Conservation (phyloP, 2,113 vertebrate species). For the Galbula dea region DNA sequence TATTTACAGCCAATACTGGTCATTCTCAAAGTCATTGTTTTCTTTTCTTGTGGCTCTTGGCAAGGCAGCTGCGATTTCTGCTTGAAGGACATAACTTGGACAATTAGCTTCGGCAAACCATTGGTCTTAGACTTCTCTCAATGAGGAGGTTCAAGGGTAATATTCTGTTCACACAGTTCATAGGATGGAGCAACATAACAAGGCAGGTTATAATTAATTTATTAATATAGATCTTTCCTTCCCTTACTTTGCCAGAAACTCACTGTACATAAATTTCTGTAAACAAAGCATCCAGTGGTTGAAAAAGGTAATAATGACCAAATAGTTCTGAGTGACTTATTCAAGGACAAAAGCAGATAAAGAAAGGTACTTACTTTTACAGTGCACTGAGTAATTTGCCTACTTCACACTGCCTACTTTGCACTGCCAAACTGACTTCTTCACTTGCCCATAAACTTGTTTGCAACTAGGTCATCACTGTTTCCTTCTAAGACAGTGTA, state of each 20-base stretch:
- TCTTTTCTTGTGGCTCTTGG: neutral
- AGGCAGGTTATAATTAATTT: neutral
- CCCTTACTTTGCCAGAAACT: neutral
- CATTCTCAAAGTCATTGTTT: neutral
- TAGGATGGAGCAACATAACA: neutral
- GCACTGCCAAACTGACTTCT: neutral
- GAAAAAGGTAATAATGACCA: neutral
- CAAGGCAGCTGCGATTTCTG: neutral
- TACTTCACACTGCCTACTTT: neutral
- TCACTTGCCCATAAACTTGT: neutral
- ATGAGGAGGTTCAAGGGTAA: neutral
- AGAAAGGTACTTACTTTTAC: neutral
- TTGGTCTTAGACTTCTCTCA: neutral
- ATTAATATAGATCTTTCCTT: neutral
- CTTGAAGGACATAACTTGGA: neutral
- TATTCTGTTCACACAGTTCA: neutral
- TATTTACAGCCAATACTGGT: neutral
- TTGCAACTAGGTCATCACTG: neutral
- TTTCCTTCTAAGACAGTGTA: neutral
- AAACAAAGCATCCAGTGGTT: neutral
- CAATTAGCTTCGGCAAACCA: neutral
- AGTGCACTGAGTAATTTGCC: neutral
- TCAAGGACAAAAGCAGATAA: neutral
- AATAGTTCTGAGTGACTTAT: neutral
- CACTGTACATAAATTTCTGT: neutral